phyloP scores from a whole-genome alignment of 2,888 invertebrate genomes.

The Phengaris arion region DNA sequence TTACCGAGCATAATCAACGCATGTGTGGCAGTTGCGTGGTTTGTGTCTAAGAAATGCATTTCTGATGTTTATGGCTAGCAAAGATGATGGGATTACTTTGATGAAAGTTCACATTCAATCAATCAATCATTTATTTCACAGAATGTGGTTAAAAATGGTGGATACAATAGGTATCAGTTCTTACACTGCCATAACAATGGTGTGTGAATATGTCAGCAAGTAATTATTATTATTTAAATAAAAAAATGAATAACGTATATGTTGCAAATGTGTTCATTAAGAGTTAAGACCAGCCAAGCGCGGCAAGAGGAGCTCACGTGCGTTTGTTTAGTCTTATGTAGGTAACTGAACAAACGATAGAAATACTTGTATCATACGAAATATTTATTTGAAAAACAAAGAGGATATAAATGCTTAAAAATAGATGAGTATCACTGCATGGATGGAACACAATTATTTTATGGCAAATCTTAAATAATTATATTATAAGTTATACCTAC shows the following conservation, averaged over 20 bases:
- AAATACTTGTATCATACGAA: slow-evolving; percentile 16
- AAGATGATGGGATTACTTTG: neutral
- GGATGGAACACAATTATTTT: neutral
- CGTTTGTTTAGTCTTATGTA: neutral
- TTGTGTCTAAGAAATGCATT: slow-evolving; percentile 18
- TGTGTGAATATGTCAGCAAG: no score
- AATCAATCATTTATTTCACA: no score
- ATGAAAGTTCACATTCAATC: no score
- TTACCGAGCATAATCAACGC: no score
- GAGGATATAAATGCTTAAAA: neutral
- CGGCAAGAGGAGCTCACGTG: slow-evolving; percentile 1
- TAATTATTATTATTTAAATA: no score
- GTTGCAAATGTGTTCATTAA: slow-evolving; percentile 17
- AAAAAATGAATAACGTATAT: slow-evolving; percentile 1
- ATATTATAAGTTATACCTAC: no score
- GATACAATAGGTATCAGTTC: no score
- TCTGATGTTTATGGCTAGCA: slow-evolving; percentile 20
- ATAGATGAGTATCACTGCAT: neutral
- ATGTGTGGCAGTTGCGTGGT: slow-evolving; percentile 15
- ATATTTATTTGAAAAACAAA: neutral
- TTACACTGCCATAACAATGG: no score
- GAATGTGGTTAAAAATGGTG: neutral
- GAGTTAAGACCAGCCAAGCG: slow-evolving; percentile 2
- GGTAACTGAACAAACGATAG: slow-evolving; percentile 4
- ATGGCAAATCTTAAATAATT: slow-evolving; percentile 8